Evolutionary conservation across 2,797 vertebrate species (phyloP).

Genomic region (Buphagus erythrorhynchus): DNA sequence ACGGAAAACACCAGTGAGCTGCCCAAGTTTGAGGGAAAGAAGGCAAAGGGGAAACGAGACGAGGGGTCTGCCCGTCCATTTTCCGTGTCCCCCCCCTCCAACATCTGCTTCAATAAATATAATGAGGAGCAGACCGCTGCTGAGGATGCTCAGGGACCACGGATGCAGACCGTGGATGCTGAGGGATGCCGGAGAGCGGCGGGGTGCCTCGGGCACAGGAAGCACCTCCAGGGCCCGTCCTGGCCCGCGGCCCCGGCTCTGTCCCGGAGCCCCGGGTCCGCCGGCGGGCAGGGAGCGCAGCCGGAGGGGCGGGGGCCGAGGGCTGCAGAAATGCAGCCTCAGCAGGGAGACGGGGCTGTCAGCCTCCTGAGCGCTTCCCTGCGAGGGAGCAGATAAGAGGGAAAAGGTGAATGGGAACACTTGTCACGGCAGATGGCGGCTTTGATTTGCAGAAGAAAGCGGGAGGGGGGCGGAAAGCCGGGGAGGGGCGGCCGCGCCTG

Average conservation of each 20-base stretch:
- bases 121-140: fast-evolving
- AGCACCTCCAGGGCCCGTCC: neutral
- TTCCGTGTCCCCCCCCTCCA: fast-evolving
- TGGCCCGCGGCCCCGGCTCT: fast-evolving
- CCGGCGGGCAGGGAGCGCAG: neutral
- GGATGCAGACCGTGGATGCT: neutral
- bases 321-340: constrained; percentile 73
- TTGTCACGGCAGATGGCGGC: constrained; percentile 82
- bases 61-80: neutral
- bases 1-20: neutral
- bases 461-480: neutral
- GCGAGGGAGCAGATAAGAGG: constrained; percentile 85
- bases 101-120: neutral
- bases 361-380: constrained; percentile 76
- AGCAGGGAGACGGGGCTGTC: constrained; percentile 73
- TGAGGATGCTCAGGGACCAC: neutral
- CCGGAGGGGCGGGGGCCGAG: neutral
- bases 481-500: neutral
- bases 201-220: fast-evolving
- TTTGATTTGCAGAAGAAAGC: constrained; percentile 77
- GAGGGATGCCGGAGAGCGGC: neutral
- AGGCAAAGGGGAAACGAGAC: neutral
- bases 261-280: neutral
- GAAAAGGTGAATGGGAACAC: constrained; percentile 87
- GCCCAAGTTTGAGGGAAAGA: neutral